Evolutionary conservation across 1,140 invertebrate species (phyloP).

Genomic region (Helicoverpa armigera): DNA sequence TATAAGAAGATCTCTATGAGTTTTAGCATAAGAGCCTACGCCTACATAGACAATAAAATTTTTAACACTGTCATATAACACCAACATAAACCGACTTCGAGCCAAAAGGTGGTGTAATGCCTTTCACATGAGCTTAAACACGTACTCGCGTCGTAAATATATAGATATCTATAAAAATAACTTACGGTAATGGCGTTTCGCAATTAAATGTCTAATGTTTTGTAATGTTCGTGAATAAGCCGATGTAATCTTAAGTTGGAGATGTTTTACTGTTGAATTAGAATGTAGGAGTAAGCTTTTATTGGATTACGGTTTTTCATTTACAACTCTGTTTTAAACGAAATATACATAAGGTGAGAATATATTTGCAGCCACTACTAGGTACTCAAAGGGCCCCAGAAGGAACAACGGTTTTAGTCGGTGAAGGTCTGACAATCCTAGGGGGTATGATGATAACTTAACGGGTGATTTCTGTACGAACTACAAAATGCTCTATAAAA

Average conservation of each 20-base stretch:
- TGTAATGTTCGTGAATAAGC: neutral
- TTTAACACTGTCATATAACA: conserved; percentile 48
- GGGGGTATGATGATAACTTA: too few species aligned
- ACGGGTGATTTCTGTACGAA: too few species aligned
- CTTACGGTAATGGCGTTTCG: conserved; percentile 34
- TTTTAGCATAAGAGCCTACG: conserved; percentile 34
- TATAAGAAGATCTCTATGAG: neutral
- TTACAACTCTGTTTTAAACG: too few species aligned
- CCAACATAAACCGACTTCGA: conserved; percentile 2
- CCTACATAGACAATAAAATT: conserved; percentile 53
- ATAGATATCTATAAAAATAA: conserved; percentile 43
- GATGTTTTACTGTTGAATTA: neutral
- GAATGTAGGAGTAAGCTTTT: neutral
- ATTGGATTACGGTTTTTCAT: too few species aligned
- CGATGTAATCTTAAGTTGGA: conserved; percentile 3
- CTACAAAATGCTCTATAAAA: too few species aligned
- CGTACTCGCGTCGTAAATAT: conserved; percentile 31
- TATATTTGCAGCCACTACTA: too few species aligned
- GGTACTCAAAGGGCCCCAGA: too few species aligned
- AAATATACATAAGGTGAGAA: too few species aligned
- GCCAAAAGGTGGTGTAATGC: conserved; percentile 45
- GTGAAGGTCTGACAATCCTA: too few species aligned
- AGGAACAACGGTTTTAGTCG: too few species aligned
- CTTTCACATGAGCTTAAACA: conserved; percentile 51
- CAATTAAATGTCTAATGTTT: conserved; percentile 28